Conservation (phyloP, 1,140 invertebrate genomes). For the Leptonema lineaticorne region DNA sequence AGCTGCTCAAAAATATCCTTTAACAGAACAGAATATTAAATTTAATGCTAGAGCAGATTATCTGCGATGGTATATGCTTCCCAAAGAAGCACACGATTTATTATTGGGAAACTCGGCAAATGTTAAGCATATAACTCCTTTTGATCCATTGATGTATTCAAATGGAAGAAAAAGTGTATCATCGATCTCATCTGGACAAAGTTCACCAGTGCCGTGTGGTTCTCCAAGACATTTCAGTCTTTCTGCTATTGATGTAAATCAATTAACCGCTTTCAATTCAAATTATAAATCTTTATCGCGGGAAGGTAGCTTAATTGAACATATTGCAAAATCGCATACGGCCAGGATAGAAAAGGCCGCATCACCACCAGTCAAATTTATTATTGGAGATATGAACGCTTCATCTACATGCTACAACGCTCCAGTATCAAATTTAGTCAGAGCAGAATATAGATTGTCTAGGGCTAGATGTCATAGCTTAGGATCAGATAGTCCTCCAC, state of each 20-base stretch:
- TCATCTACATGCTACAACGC: constrained; percentile 48
- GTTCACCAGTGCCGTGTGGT: constrained; percentile 52
- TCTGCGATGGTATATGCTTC: constrained; percentile 84
- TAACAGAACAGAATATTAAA: constrained; percentile 69
- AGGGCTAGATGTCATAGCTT: constrained; percentile 62
- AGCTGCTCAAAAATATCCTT: constrained; percentile 70
- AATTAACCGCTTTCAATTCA: constrained; percentile 52
- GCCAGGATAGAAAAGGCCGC: constrained; percentile 34
- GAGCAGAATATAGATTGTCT: constrained; percentile 42
- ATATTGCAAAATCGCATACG: constrained; percentile 42
- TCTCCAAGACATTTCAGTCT: constrained; percentile 62
- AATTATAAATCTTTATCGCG: constrained; percentile 52
- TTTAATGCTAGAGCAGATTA: constrained; percentile 68
- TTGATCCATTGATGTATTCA: constrained; percentile 61
- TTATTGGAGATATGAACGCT: constrained; percentile 65
- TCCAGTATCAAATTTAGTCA: constrained; percentile 42
- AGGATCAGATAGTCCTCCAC: constrained; percentile 58
- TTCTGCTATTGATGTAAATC: constrained; percentile 61
- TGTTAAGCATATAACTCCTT: constrained; percentile 73
- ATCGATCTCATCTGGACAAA: constrained; percentile 47
- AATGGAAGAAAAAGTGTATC: constrained; percentile 51
- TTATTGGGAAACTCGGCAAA: constrained; percentile 70
- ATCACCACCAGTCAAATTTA: constrained; percentile 62
- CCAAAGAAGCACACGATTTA: constrained; percentile 73
- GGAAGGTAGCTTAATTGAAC: constrained; percentile 52